Evolutionary conservation across 2,888 invertebrate genomes (phyloP).

Genomic region (Serripes groenlandicus): DNA sequence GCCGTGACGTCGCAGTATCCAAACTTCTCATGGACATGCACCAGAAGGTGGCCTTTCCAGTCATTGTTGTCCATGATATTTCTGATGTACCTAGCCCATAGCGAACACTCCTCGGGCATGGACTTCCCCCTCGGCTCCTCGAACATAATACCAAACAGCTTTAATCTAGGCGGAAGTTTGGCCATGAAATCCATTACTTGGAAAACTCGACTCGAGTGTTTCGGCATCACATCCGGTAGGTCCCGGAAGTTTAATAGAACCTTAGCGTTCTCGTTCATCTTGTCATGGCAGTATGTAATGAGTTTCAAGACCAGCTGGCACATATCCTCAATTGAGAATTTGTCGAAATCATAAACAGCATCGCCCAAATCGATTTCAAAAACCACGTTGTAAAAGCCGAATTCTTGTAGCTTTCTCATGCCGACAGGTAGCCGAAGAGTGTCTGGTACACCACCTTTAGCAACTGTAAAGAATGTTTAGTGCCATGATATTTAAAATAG

Average conservation of each 20-base stretch:
- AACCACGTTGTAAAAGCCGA: slow-evolving; percentile 35
- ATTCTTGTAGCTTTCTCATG: slow-evolving; percentile 21
- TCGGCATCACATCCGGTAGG: slow-evolving; percentile 37
- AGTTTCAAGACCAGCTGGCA: slow-evolving; percentile 22
- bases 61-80: slow-evolving; percentile 40
- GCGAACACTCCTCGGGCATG: slow-evolving; percentile 32
- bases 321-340: slow-evolving; percentile 28
- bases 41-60: slow-evolving; percentile 53
- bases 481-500: too few relatives aligned
- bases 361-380: slow-evolving; percentile 38
- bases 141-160: slow-evolving; percentile 37
- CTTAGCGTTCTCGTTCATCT: slow-evolving; percentile 30
- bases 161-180: slow-evolving; percentile 1
- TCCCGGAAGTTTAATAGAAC: slow-evolving; percentile 40
- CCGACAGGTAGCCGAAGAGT: slow-evolving; percentile 29
- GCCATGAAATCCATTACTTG: slow-evolving; percentile 29
- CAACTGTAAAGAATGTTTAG: too few relatives aligned
- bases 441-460: slow-evolving; percentile 17
- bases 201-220: slow-evolving; percentile 19
- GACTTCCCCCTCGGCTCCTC: slow-evolving; percentile 34
- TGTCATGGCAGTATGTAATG: slow-evolving; percentile 25
- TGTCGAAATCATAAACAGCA: slow-evolving; percentile 34
- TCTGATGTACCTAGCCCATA: slow-evolving; percentile 32
- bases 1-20: slow-evolving; percentile 27
- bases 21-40: slow-evolving; percentile 35